phyloP scores from a whole-genome alignment of 2,797 vertebrate species.

The Antennarius maculatus region DNA sequence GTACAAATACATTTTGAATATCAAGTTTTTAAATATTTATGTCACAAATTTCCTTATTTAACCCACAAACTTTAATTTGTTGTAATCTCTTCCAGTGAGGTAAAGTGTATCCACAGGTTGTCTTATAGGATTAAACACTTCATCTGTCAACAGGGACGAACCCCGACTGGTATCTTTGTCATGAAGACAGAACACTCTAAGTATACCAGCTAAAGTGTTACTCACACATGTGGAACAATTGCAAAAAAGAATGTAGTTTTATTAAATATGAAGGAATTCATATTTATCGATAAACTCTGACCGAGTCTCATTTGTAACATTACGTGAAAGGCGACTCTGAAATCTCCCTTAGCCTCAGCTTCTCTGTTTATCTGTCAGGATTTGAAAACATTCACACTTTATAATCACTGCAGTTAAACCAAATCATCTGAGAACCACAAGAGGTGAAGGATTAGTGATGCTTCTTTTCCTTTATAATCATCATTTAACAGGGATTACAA shows the following conservation, averaged over 20 bases:
- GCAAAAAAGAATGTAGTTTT: conserved; percentile 3
- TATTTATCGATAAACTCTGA: neutral
- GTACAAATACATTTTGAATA: too few species aligned
- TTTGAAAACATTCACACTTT: conserved; percentile 10
- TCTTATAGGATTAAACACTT: too few species aligned
- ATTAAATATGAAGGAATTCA: neutral
- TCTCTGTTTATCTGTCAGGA: neutral
- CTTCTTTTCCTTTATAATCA: conserved; percentile 36
- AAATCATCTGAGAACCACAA: conserved; percentile 13
- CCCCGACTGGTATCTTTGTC: too few species aligned
- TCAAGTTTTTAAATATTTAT: too few species aligned
- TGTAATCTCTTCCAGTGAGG: too few species aligned
- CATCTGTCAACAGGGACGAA: too few species aligned
- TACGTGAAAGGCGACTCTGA: neutral
- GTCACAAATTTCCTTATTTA: too few species aligned
- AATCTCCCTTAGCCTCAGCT: neutral
- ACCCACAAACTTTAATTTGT: too few species aligned
- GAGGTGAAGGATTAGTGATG: conserved; percentile 35
- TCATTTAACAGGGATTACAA: conserved; percentile 38
- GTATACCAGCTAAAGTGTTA: too few species aligned
- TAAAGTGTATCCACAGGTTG: too few species aligned
- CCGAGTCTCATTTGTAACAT: neutral
- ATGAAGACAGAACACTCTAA: too few species aligned
- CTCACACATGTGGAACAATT: neutral
- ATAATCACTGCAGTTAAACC: conserved; percentile 8